Conservation (phyloP, 2,113 vertebrate genomes). For the Gymnocephalus cernua region DNA sequence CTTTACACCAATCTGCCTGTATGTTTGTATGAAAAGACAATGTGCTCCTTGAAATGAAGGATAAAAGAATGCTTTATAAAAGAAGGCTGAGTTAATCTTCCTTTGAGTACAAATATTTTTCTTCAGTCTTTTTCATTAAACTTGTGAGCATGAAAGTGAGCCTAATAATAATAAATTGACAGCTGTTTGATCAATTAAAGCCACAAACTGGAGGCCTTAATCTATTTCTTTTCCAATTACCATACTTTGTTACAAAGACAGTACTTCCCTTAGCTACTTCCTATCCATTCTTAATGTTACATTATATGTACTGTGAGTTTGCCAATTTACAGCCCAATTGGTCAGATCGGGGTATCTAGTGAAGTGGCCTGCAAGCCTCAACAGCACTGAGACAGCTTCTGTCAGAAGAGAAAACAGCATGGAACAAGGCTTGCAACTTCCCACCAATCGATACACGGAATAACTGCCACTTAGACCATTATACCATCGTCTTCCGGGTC, state of each 20-base stretch:
- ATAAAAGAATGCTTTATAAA: slow-evolving; percentile 5
- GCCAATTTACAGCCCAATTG: slow-evolving; percentile 81
- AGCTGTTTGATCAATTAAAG: neutral
- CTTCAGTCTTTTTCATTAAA: slow-evolving; percentile 6
- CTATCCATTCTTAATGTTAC: slow-evolving; percentile 75
- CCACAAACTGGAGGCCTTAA: neutral
- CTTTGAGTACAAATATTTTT: slow-evolving; percentile 10
- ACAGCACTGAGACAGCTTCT: slow-evolving; percentile 45
- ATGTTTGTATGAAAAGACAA: slow-evolving; percentile 34
- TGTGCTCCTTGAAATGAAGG: slow-evolving; percentile 4
- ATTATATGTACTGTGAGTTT: slow-evolving; percentile 79
- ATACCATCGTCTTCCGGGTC: slow-evolving; percentile 64
- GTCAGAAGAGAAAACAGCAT: slow-evolving; percentile 38
- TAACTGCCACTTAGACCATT: slow-evolving; percentile 71
- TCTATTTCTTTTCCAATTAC: neutral
- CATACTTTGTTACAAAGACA: neutral
- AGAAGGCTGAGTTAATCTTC: slow-evolving; percentile 8
- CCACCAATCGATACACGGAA: slow-evolving; percentile 59
- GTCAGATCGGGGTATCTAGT: slow-evolving; percentile 76
- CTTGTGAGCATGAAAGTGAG: neutral
- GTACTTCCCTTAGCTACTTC: slow-evolving; percentile 65
- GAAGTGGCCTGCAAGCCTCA: slow-evolving; percentile 50
- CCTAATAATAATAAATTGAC: neutral
- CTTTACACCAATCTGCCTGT: slow-evolving; percentile 20
- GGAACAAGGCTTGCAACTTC: slow-evolving; percentile 56